These are phyloP conservation scores for Hypothenemus hampei DNA, from an alignment of 1,140 invertebrate species.

Conservation along the genomic window DNA sequence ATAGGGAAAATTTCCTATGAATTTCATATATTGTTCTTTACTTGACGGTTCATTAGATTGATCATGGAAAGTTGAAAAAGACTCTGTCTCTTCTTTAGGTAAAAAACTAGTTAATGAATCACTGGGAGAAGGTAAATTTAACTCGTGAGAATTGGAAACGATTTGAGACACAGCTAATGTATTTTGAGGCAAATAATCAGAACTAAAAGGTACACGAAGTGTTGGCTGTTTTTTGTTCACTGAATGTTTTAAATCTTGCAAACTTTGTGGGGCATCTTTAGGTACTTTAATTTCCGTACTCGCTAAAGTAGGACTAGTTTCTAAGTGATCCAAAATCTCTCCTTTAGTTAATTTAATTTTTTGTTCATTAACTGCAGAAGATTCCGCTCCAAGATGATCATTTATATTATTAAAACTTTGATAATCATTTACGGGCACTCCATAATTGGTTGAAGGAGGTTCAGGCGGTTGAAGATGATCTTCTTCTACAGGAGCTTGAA, in stretches of 20 bases:
- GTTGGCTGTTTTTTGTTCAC: not conserved
- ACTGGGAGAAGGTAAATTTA: not conserved
- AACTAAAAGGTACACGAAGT: slow-evolving; percentile 7
- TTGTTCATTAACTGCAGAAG: slow-evolving; percentile 12
- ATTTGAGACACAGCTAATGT: not conserved
- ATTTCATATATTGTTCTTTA: slow-evolving; percentile 10
- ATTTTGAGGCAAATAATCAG: slow-evolving; percentile 2
- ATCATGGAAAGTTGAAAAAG: slow-evolving; percentile 1
- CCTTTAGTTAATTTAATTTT: slow-evolving; percentile 20
- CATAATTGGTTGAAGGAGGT: slow-evolving; percentile 7
- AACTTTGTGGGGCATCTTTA: slow-evolving; percentile 12
- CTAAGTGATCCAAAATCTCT: slow-evolving; percentile 13
- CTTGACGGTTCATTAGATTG: not conserved
- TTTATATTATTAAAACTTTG: slow-evolving; percentile 9
- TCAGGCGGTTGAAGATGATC: not conserved
- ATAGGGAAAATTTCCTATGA: slow-evolving; percentile 6
- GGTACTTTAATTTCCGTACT: slow-evolving; percentile 12
- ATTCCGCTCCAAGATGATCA: slow-evolving; percentile 12
- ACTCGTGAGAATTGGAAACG: not conserved
- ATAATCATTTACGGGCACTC: slow-evolving; percentile 8
- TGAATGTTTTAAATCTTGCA: slow-evolving; percentile 5
- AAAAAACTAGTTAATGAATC: slow-evolving; percentile 1
- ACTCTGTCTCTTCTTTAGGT: not conserved
- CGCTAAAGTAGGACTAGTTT: slow-evolving; percentile 11
- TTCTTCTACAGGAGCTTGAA: too few relatives aligned